Evolutionary conservation across 2,797 vertebrate species (phyloP), one percentile per base, ranked within the genome.

Genomic region (Sebastes iracundus): DNA sequence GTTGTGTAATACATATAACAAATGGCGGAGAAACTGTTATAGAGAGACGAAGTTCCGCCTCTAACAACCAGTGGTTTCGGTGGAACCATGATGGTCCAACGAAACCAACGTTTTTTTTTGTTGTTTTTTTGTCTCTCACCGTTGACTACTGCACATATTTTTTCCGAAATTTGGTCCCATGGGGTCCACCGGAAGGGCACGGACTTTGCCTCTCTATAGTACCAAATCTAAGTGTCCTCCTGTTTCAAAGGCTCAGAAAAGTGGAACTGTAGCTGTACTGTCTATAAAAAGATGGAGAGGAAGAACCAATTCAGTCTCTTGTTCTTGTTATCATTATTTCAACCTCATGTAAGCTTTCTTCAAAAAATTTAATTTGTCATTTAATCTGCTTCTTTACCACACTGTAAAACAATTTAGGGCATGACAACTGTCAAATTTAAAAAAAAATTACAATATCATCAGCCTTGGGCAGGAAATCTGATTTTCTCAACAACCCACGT

Each of bases 61-160:
- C 18, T 49, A 46, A 18, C 14, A 46, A 46, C 38, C 14, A 7
- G 14, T 42, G 38, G 2, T 14, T 38, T 38, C 12, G 35, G 35
- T 13, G 35, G 35, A 38, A 0, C 35, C 12, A 38, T 42, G 38
- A 0, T 16, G 38, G 38, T 14, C 38, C 38, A 42, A 0, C 38
- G 14, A 38, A 38, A 38, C 0, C 6, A 12, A 0, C 4, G 33
- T 9, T 9, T 33, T 14, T 38, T 13, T 38, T 38, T 38, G 7
- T 2, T 7, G 6, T 14, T 14, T 14, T 7, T 49, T 49, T 20
- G 18, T 52, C 46, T 52, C 7, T 49, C 18, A 0, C 7, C 7
- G 18, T n/a, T 52, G 46, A 52, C 18, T 52, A 2, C 46, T n/a
- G 46, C 0, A 20, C 46, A 52, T n/a, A 52, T 52, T 20, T 20